These are phyloP conservation scores for Ptyas mucosa DNA, from an alignment of 2,113 vertebrate species.

Conservation along the genomic window DNA sequence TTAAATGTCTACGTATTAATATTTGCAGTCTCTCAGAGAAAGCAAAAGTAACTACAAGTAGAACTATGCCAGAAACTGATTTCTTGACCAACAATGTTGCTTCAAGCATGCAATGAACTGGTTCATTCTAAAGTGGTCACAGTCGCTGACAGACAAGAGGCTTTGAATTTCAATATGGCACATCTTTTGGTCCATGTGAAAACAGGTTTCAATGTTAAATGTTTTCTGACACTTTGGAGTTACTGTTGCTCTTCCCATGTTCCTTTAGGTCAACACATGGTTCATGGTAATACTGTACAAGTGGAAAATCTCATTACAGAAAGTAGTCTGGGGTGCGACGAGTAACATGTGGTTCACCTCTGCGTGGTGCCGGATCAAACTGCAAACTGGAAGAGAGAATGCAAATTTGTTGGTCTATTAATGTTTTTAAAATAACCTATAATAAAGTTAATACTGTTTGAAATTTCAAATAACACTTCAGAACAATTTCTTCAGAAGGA, in stretches of 20 bases:
- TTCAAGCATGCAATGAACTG: slow-evolving; percentile 84
- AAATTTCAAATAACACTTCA: not conserved
- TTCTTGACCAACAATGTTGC: slow-evolving; percentile 80
- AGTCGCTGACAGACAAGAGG: slow-evolving; percentile 79
- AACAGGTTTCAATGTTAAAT: slow-evolving; percentile 85
- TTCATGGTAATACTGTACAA: slow-evolving; percentile 87
- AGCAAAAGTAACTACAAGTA: slow-evolving; percentile 89
- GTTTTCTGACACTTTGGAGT: slow-evolving; percentile 83
- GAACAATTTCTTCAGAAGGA: not conserved
- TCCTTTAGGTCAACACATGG: slow-evolving; percentile 75
- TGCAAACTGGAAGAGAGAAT: slow-evolving; percentile 82
- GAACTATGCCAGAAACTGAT: slow-evolving; percentile 81
- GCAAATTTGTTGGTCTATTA: not conserved
- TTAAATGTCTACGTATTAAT: slow-evolving; percentile 83
- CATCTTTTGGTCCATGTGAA: slow-evolving; percentile 90
- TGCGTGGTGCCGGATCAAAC: slow-evolving; percentile 94
- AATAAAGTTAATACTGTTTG: not conserved
- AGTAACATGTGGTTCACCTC: slow-evolving; percentile 98
- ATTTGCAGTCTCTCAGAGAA: slow-evolving; percentile 82
- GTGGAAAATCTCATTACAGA: slow-evolving; percentile 83
- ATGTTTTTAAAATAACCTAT: not conserved
- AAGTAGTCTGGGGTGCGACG: slow-evolving; percentile 98
- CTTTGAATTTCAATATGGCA: slow-evolving; percentile 87
- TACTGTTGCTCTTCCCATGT: slow-evolving; percentile 78
- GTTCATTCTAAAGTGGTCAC: slow-evolving; percentile 78